phyloP scores from a whole-genome alignment of 1,140 invertebrate genomes.

The Arion vulgaris region DNA sequence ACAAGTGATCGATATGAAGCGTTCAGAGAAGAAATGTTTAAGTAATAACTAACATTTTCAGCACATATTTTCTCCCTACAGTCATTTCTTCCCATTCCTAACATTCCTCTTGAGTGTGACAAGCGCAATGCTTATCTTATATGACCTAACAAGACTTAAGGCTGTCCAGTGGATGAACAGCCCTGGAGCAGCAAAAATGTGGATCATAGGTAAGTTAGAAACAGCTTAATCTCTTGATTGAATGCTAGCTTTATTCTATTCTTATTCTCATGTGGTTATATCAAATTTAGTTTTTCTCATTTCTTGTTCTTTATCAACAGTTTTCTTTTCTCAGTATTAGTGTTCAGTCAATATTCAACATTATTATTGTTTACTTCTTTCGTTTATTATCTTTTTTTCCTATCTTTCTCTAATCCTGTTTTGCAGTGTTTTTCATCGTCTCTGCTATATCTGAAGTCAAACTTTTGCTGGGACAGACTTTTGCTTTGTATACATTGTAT shows the following conservation, averaged over 20 bases:
- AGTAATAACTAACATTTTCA: too few relatives aligned
- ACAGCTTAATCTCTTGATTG: neutral
- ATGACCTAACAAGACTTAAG: constrained; percentile 6
- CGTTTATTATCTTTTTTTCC: too few relatives aligned
- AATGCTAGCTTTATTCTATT: neutral
- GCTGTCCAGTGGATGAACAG: constrained; percentile 26
- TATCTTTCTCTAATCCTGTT: too few relatives aligned
- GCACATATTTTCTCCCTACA: neutral
- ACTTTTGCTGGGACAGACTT: too few relatives aligned
- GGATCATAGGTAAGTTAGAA: constrained; percentile 19
- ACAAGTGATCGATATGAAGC: too few relatives aligned
- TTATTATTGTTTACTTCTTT: too few relatives aligned
- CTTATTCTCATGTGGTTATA: neutral
- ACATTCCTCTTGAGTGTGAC: constrained; percentile 12
- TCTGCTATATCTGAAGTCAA: too few relatives aligned
- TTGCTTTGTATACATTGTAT: too few relatives aligned
- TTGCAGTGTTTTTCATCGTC: too few relatives aligned
- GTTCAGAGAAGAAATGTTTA: too few relatives aligned
- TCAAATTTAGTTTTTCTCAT: neutral
- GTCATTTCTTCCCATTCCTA: constrained; percentile 30
- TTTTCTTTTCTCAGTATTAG: too few relatives aligned
- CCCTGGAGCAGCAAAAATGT: constrained; percentile 10
- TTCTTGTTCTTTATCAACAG: neutral
- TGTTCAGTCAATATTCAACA: too few relatives aligned
- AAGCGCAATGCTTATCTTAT: constrained; percentile 10